Evolutionary conservation across 2,113 vertebrate species (phyloP), one percentile per base, ranked within the genome.

Genomic region (Halichoerus grypus): DNA sequence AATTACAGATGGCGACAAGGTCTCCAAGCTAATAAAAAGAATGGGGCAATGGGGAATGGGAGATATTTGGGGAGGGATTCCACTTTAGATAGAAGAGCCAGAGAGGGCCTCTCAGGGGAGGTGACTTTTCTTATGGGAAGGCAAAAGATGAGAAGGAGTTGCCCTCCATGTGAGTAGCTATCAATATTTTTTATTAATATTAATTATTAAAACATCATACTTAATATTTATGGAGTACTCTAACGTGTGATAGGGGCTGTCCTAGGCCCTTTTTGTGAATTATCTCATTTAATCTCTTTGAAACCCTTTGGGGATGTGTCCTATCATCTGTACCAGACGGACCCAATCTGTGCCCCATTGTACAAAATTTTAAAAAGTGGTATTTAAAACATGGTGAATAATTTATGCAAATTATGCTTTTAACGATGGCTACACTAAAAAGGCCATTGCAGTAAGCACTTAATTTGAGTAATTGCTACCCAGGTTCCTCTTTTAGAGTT

Each of bases 321-420:
- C 49, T 22, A n/a, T 61, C 5, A 51, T 42, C 31, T 61, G 22
- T 13, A 19, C 26, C 16, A 80, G 21, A 72, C 33, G 10, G 61
- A 21, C 5, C 4, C 33, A 39, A 71, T 14, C 42, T 61, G 61
- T 22, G 51, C 19, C 14, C 33, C 49, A 59, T 1, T 39, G 19
- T 57, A 36, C 22, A 98, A 71, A 98, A 97, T 92, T 98, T 97
- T 98, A 88, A 96, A 98, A 98, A 98, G 97, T 98, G 97, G 96
- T 88, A 98, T 98, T 98, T 98, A 97, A 98, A 98, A 98, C 98
- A 97, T 1, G 63, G 26, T 98, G 98, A 98, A 98, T 98, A 98
- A 98, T 98, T 98, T 98, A 98, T 98, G 97, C 97, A 98, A 98
- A 98, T 97, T 97, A 98, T 98, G 98, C 97, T 98, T 99, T 99